These are phyloP conservation scores for Neostethus bicornis DNA, from an alignment of 2,797 vertebrate genomes.

Conservation along the genomic window DNA sequence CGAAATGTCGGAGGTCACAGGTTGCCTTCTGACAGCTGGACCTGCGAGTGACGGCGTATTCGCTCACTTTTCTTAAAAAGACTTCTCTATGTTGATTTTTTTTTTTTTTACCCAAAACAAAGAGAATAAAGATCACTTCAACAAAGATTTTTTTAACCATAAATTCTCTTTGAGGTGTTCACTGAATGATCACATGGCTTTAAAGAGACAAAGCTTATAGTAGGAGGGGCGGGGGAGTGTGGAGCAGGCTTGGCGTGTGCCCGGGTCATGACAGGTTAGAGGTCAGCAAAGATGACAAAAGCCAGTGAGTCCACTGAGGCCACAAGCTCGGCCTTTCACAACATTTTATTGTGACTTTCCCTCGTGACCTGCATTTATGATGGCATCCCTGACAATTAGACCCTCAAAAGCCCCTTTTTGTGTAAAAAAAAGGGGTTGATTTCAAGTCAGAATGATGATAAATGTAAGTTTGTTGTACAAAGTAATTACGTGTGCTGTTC, in stretches of 20 bases:
- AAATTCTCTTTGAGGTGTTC: neutral
- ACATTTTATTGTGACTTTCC: slow-evolving; percentile 42
- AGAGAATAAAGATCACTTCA: no score
- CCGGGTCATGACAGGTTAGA: slow-evolving; percentile 54
- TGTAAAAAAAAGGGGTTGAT: slow-evolving; percentile 11
- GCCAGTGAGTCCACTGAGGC: slow-evolving; percentile 47
- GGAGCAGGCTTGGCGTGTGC: slow-evolving; percentile 63
- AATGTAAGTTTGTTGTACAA: slow-evolving; percentile 34
- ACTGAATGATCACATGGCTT: slow-evolving; percentile 41
- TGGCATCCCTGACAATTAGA: slow-evolving; percentile 36
- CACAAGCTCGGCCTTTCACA: slow-evolving; percentile 25
- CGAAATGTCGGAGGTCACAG: slow-evolving; percentile 64
- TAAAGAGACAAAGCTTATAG: slow-evolving; percentile 50
- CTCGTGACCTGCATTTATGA: slow-evolving; percentile 56
- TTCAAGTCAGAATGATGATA: slow-evolving; percentile 44
- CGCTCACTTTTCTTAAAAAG: no score
- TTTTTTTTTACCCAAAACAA: no score
- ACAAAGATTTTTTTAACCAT: no score
- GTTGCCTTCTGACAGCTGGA: slow-evolving; percentile 69
- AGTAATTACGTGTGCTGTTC: slow-evolving; percentile 10
- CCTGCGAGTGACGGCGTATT: slow-evolving; percentile 20
- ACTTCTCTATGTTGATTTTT: no score
- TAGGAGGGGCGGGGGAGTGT: slow-evolving; percentile 6
- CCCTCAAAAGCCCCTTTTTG: neutral
- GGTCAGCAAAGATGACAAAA: slow-evolving; percentile 63